These are phyloP conservation scores for Phrynosoma platyrhinos DNA, from an alignment of 2,113 vertebrate species.

Conservation along the genomic window DNA sequence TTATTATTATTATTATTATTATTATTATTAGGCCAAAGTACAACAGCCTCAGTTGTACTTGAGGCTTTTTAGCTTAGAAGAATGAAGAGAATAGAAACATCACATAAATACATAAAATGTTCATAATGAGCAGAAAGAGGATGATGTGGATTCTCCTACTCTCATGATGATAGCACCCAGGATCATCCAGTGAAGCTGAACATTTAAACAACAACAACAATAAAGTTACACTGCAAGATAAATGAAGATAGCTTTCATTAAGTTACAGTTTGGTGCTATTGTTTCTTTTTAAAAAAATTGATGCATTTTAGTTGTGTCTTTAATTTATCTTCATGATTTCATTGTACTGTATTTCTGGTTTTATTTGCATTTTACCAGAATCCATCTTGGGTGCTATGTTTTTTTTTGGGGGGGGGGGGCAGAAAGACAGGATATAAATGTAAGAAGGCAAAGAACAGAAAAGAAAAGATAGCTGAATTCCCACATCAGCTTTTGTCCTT, in stretches of 20 bases:
- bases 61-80: background rate
- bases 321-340: too few relatives aligned
- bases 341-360: too few relatives aligned
- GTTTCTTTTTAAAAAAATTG: too few relatives aligned
- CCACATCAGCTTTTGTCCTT: conserved; percentile 49
- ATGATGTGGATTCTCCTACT: background rate
- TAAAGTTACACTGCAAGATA: background rate
- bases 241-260: background rate
- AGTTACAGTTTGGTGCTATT: too few relatives aligned
- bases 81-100: background rate
- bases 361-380: background rate
- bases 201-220: too few relatives aligned
- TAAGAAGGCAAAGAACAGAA: background rate
- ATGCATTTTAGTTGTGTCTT: background rate
- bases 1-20: too few relatives aligned
- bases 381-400: background rate
- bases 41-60: background rate
- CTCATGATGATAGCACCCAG: background rate
- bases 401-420: too few relatives aligned
- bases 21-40: too few relatives aligned
- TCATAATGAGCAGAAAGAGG: background rate
- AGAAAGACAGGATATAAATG: background rate
- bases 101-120: background rate
- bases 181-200: background rate
- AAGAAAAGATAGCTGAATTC: background rate